Evolutionary conservation across 2,797 vertebrate species (phyloP).

Genomic region (Pseudochromis fuscus): DNA sequence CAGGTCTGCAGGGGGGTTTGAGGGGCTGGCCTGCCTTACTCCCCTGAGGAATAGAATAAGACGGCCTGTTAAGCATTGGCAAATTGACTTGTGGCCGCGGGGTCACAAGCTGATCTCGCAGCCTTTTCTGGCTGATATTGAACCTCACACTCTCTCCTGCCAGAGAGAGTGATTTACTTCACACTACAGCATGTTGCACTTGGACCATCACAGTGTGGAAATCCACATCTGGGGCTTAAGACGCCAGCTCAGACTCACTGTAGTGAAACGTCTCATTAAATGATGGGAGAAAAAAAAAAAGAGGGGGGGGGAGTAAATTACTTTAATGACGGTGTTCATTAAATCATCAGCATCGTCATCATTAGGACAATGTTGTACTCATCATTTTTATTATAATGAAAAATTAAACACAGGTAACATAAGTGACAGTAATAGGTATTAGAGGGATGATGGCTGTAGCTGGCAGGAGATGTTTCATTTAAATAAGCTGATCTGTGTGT

Average conservation of each 20-base stretch:
- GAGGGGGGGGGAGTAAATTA: not conserved
- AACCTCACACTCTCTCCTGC: constrained; percentile 37
- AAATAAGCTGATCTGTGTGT: constrained; percentile 1
- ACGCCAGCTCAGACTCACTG: constrained; percentile 29
- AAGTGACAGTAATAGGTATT: constrained; percentile 8
- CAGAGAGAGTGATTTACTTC: constrained; percentile 33
- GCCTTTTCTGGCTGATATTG: constrained; percentile 53
- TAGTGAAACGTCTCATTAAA: constrained; percentile 5
- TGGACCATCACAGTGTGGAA: constrained; percentile 9
- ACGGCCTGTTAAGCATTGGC: constrained; percentile 67
- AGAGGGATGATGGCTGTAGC: not conserved
- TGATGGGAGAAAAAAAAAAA: not conserved
- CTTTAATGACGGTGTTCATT: not conserved
- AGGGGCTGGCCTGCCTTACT: constrained; percentile 87
- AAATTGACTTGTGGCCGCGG: constrained; percentile 68
- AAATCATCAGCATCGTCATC: constrained; percentile 4
- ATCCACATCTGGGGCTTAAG: constrained; percentile 30
- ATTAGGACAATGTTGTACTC: not conserved
- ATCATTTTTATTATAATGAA: not conserved
- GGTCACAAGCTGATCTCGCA: constrained; percentile 58
- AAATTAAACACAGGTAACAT: constrained; percentile 4
- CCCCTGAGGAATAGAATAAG: constrained; percentile 80
- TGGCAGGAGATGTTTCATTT: constrained; percentile 4
- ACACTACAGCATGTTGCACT: constrained; percentile 21
- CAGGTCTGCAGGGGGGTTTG: constrained; percentile 89